Evolutionary conservation across 2,797 vertebrate genomes (phyloP), one percentile per base, ranked within the genome.

Genomic region (Okamejei kenojei): DNA sequence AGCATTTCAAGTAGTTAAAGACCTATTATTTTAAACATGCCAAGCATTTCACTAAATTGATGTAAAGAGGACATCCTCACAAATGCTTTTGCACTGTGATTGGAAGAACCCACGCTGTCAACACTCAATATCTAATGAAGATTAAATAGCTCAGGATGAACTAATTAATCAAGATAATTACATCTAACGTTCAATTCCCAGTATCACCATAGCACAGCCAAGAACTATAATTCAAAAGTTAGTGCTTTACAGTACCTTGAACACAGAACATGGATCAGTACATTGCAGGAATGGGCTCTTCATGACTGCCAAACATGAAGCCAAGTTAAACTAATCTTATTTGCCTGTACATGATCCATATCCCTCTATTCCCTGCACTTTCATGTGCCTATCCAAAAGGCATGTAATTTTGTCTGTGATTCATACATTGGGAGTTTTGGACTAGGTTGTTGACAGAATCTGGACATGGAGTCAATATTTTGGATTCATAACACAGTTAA

Each of bases 151-250:
- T 78, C n/a, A 78, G 32, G 77, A 78, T 78, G 77, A 78, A 35
- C 77, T 32, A 15, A 35, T 78, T 78, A 78, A 35, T 32, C 11
- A 11, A 35, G n/a, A 78, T 78, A 78, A 78, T 78, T 78, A 78
- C 77, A 78, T 78, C 77, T 78, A 78, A 78, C 77, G n/a, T 78
- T 35, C n/a, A 78, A 78, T 78, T 78, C n/a, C 77, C 77, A 78
- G 13, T 32, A 78, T 78, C 32, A 78, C 77, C 8, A 78, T 32
- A 78, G 11, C 77, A 35, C 13, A 78, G 32, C 77, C 77, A 78
- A 78, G 32, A 78, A 32, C 32, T 32, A 78, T 32, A 32, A 78
- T 13, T 78, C 77, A 35, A 78, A 32, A 73, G 77, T 78, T 13
- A 78, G n/a, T 35, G n/a, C 77, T 35, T 78, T 78, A 78, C n/a